Conservation (phyloP, 2,113 vertebrate genomes). For the Eublepharis macularius region DNA sequence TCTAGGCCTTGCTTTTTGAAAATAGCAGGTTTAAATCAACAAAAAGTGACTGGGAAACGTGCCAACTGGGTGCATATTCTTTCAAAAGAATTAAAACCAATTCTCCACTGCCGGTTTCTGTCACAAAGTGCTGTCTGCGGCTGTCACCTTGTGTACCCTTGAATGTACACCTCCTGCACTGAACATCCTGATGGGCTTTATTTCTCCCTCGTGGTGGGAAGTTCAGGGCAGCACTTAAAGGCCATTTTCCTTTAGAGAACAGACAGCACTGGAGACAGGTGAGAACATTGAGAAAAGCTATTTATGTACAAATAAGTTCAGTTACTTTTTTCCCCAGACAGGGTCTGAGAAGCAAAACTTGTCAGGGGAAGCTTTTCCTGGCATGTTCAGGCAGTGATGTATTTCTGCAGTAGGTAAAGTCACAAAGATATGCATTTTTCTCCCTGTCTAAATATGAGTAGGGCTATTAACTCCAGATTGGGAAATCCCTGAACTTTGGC, state of each 20-base stretch:
- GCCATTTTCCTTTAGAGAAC: background rate
- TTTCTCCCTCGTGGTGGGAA: background rate
- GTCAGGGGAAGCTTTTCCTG: background rate
- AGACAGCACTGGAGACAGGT: background rate
- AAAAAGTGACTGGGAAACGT: conserved; percentile 31
- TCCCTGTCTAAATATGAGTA: no score
- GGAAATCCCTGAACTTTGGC: no score
- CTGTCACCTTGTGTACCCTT: background rate
- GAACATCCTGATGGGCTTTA: no score
- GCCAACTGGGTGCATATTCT: conserved; percentile 35
- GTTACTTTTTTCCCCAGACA: background rate
- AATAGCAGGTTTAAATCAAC: conserved; percentile 51
- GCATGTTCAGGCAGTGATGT: background rate
- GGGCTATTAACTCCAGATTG: no score
- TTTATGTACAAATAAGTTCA: background rate
- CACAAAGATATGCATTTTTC: background rate
- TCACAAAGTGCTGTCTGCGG: background rate
- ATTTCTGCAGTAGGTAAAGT: background rate
- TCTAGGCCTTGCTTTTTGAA: conserved; percentile 64
- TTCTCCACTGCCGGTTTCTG: background rate
- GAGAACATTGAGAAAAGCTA: background rate
- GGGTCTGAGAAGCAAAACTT: background rate
- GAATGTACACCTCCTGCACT: background rate
- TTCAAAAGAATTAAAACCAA: conserved; percentile 31
- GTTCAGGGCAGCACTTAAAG: background rate